Percentiles rank a stretch among this genome's conserved stretches.
phyloP scores from a whole-genome alignment of 2,888 invertebrate genomes.

The Pandemis corylana region DNA sequence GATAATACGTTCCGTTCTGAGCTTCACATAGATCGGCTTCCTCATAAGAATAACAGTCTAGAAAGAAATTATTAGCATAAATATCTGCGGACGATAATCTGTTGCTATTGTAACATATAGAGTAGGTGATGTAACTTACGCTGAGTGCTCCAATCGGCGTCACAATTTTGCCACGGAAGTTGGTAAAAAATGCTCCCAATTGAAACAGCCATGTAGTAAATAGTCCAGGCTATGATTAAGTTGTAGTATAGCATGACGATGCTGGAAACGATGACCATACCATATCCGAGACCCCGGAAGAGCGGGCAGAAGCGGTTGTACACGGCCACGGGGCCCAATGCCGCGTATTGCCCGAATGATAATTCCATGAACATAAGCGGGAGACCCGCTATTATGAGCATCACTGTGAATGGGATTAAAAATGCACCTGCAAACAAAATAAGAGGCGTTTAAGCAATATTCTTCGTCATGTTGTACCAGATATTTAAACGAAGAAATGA shows the following conservation, averaged over 20 bases:
- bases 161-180: constrained; percentile 90
- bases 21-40: constrained; percentile 86
- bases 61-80: constrained; percentile 49
- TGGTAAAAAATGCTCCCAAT: constrained; percentile 87
- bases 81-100: neutral
- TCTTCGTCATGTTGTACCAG: no score
- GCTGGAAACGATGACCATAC: constrained; percentile 91
- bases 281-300: constrained; percentile 89
- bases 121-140: constrained; percentile 69
- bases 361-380: constrained; percentile 94
- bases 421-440: constrained; percentile 87
- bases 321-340: constrained; percentile 90
- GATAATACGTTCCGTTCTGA: constrained; percentile 87
- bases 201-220: constrained; percentile 87
- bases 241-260: constrained; percentile 92
- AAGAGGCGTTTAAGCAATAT: neutral
- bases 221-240: constrained; percentile 91
- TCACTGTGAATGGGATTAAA: constrained; percentile 92
- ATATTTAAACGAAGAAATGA: no score
- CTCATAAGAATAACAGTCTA: constrained; percentile 89
- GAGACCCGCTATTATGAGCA: constrained; percentile 91
- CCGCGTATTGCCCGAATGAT: constrained; percentile 93
- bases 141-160: constrained; percentile 88
- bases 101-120: neutral
- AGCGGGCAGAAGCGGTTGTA: constrained; percentile 92